These are phyloP conservation scores for Argyrosomus japonicus DNA, from an alignment of 2,113 vertebrate species.

Conservation along the genomic window DNA sequence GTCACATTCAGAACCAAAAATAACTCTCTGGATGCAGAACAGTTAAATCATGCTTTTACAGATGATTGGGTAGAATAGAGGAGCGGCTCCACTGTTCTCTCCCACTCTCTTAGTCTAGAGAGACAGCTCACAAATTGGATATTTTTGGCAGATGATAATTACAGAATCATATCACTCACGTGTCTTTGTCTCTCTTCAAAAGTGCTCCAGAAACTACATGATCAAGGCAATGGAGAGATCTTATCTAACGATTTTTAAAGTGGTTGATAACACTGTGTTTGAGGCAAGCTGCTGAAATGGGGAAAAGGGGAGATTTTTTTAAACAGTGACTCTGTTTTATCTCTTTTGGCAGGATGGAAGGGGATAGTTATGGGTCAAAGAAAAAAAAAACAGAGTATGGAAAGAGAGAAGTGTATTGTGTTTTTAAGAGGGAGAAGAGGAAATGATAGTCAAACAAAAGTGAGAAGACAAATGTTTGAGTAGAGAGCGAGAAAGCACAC, in stretches of 20 bases:
- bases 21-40: conserved; percentile 61
- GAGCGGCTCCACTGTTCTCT: neutral
- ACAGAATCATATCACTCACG: conserved; percentile 46
- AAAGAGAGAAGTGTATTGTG: conserved; percentile 31
- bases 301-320: neutral
- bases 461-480: conserved; percentile 57
- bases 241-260: conserved; percentile 55
- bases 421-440: conserved; percentile 33
- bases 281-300: conserved; percentile 25
- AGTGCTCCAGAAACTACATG: conserved; percentile 55
- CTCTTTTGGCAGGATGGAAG: conserved; percentile 32
- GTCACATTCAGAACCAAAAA: conserved; percentile 71
- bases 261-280: conserved; percentile 44
- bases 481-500: conserved; percentile 9
- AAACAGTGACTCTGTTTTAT: conserved; percentile 4
- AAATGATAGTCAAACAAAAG: conserved; percentile 66
- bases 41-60: conserved; percentile 41
- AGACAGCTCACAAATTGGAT: conserved; percentile 63
- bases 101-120: conserved; percentile 19
- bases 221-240: conserved; percentile 66
- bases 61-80: conserved; percentile 32
- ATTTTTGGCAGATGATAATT: conserved; percentile 64
- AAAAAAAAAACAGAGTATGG: conserved; percentile 17
- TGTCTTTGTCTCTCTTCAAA: conserved; percentile 55
- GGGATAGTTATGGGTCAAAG: conserved; percentile 28